Evolutionary conservation across 1,140 invertebrate species (phyloP), one percentile per base, ranked within the genome.

Genomic region (Rhizoglyphus robini): DNA sequence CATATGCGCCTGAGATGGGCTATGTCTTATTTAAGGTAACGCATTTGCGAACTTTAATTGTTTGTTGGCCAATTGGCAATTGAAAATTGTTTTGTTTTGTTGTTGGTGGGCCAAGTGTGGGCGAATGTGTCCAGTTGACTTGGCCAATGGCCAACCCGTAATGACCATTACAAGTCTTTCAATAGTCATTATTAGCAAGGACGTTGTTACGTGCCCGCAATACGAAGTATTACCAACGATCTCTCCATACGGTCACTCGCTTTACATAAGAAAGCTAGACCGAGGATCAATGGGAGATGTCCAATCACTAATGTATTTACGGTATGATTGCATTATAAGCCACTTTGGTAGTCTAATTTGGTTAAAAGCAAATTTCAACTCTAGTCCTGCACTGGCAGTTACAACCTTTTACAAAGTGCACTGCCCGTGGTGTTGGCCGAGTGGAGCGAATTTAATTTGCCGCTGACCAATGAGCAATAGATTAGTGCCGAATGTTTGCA

Each of bases 141-240:
- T 41, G 36, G 36, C 18, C 18, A 41, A 41, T 41, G 36, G 8
- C 18, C 36, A 8, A 41, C 15, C 51, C 51, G 51, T 54, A 54
- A 54, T 54, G 51, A 54, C 51, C 51, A 54, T 54, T 54, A 54
- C 8, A 54, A 54, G 51, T 54, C 51, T 54, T 54, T 54, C 51
- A 23, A 54, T 27, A 54, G 51, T 54, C 51, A 54, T 54, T 54
- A 54, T 54, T 54, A 54, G 23, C 51, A 23, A 54, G 8, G 51
- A 54, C 8, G 8, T 23, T 32, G 51, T 54, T 54, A 54, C 51
- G 51, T 54, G 51, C 51, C 23, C 31, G 23, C 8, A 5, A 54
- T 54, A 54, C 51, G 23, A 54, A 54, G 5, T 8, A 54, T 20
- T 11, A 8, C 36, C 51, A 54, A 46, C 23, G 41, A 15, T 46